phyloP scores from a whole-genome alignment of 2,888 invertebrate genomes.

The Scaptomyza parva region DNA sequence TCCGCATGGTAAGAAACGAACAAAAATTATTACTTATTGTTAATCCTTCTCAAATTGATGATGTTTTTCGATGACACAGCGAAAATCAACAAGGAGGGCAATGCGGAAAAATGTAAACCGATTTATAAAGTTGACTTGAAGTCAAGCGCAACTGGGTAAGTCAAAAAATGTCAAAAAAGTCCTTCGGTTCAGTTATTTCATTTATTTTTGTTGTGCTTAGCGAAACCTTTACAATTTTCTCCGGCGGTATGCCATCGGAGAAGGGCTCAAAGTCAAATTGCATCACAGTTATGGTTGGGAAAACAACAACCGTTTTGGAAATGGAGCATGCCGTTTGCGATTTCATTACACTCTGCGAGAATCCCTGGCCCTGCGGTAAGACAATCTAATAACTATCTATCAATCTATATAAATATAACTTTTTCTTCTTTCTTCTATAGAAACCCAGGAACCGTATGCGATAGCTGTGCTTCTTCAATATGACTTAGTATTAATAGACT shows the following conservation, averaged over 20 bases:
- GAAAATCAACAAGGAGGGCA: conserved; percentile 96
- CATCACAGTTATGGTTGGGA: conserved; percentile 98
- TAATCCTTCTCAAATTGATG: conserved; percentile 10
- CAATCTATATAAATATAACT: not conserved
- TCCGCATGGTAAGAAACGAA: conserved; percentile 93
- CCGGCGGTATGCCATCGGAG: conserved; percentile 97
- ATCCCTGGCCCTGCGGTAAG: conserved; percentile 95
- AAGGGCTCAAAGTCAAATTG: conserved; percentile 95
- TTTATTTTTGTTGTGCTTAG: conserved; percentile 85
- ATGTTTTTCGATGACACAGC: conserved; percentile 45
- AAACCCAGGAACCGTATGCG: conserved; percentile 98
- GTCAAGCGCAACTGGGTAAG: conserved; percentile 88
- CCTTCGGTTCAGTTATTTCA: not conserved
- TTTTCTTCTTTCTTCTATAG: conserved; percentile 85
- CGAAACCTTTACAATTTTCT: conserved; percentile 98
- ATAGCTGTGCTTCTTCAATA: conserved; percentile 98
- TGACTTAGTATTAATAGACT: conserved; percentile 98
- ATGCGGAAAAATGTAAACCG: conserved; percentile 96
- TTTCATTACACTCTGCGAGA: conserved; percentile 98
- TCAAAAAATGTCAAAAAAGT: too few relatives aligned
- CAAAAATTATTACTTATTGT: not conserved
- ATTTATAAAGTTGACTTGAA: conserved; percentile 99
- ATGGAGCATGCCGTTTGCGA: conserved; percentile 99
- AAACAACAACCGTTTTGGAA: conserved; percentile 98
- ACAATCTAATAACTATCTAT: too few relatives aligned